These are phyloP conservation scores for Pangasius djambal DNA, from an alignment of 2,797 vertebrate species.

Conservation along the genomic window DNA sequence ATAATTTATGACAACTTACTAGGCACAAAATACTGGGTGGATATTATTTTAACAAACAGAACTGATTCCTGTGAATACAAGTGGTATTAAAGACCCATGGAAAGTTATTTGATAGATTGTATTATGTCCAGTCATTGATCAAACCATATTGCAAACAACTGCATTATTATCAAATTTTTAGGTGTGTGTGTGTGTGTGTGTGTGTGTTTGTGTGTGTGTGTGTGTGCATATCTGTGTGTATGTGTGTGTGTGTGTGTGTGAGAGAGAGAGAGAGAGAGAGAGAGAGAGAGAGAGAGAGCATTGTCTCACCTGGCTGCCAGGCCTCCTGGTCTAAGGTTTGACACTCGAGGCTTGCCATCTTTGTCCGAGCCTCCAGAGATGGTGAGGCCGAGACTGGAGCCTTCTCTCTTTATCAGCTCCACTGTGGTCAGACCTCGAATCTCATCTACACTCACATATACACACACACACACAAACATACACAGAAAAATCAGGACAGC, in stretches of 20 bases:
- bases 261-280: constrained; percentile 13
- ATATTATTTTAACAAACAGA: background rate
- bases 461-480: constrained; percentile 26
- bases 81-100: background rate
- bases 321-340: constrained; percentile 92
- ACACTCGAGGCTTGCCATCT: constrained; percentile 95
- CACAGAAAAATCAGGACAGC: constrained; percentile 43
- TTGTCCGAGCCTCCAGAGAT: constrained; percentile 98
- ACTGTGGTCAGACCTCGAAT: constrained; percentile 92
- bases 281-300: background rate
- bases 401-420: constrained; percentile 96
- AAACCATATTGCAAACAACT: background rate
- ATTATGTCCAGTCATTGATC: background rate
- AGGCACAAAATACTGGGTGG: background rate
- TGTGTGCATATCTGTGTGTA: too few relatives aligned
- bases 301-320: constrained; percentile 93
- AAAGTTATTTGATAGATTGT: background rate
- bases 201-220: background rate
- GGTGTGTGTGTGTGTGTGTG: background rate
- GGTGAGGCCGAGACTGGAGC: constrained; percentile 93
- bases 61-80: background rate
- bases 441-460: constrained; percentile 82
- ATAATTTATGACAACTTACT: background rate
- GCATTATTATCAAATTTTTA: background rate
- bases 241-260: background rate